Base-by-base conservation (phyloP, 2,113 vertebrate genomes). In the Nyctibius bracteatus region DNA sequence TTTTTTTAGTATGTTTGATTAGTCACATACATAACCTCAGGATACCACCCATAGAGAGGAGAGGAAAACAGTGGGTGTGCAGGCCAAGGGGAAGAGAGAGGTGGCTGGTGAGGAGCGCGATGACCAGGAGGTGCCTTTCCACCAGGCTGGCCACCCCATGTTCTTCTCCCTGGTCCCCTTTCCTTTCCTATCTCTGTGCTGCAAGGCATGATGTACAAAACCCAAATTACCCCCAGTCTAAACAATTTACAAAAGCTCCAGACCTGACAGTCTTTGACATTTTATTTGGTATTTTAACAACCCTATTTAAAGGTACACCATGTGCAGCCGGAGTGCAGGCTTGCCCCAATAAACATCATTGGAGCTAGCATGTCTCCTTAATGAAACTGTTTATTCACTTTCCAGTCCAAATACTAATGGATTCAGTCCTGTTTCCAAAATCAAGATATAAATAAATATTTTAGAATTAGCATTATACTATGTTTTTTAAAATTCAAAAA, bases 241-340 rank as follows among this genome's bases (percentile, higher is more conserved):
- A 99, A 99, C 99, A 99, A 97, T 98, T 98, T 99, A 99, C 98
- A 98, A 98, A 98, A 99, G 81, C 82, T 91, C 91, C 96, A 97
- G 96, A 96, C 98, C 92, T 98, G 98, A 98, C 92, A 80, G 96
- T 95, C 90, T 87, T 95, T 98, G 98, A 98, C 98, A 82, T 98
- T 98, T 98, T 98, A 98, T 98, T 98, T 98, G 98, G 95, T 98
- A 97, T 98, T 98, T 98, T 98, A 98, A 98, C 96, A 94, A 94
- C 93, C 91, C 92, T 95, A 91, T 98, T 98, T 97, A 96, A 98
- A 97, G 96, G 96, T 97, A 89, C 74, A 63, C 96, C 95, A 96
- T 96, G 88, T 97, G 96, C 84, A 94, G 88, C 87, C 87, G 12
- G 90, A 97, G 97, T 59, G 81, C 92, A 96, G 77, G 73, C 90